Evolutionary conservation across 2,888 invertebrate species (phyloP).

Genomic region (Erebia epiphron): DNA sequence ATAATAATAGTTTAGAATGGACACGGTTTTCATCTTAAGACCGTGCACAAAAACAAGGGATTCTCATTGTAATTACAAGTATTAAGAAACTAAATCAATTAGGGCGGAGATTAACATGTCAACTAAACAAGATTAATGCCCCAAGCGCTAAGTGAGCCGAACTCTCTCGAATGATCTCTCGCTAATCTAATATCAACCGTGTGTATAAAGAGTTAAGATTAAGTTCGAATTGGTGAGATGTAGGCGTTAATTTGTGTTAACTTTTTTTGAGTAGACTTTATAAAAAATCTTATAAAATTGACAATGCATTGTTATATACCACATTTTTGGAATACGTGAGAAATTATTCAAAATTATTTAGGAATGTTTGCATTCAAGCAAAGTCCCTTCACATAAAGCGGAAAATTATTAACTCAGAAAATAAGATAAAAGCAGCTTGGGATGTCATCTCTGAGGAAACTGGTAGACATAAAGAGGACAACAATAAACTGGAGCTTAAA

Average conservation of each 20-base stretch:
- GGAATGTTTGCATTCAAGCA: no score
- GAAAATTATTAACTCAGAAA: no score
- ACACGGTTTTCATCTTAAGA: neutral
- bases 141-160: neutral
- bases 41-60: constrained; percentile 12
- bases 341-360: no score
- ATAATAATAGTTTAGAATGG: neutral
- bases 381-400: no score
- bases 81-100: constrained; percentile 33
- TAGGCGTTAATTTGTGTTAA: neutral
- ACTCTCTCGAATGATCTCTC: constrained; percentile 3
- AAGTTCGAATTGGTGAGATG: neutral
- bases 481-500: no score
- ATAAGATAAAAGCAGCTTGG: no score
- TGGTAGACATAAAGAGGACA: no score
- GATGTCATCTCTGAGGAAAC: no score
- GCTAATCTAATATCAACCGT: neutral
- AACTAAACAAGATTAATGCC: constrained; percentile 34
- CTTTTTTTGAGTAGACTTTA: neutral
- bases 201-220: neutral
- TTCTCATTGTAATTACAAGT: constrained; percentile 12
- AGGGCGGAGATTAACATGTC: constrained; percentile 33
- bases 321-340: no score
- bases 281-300: no score
- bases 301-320: no score